Base-by-base conservation (phyloP, 53 echinoderm and acorn worm genomes). In the Apostichopus leukothele region DNA sequence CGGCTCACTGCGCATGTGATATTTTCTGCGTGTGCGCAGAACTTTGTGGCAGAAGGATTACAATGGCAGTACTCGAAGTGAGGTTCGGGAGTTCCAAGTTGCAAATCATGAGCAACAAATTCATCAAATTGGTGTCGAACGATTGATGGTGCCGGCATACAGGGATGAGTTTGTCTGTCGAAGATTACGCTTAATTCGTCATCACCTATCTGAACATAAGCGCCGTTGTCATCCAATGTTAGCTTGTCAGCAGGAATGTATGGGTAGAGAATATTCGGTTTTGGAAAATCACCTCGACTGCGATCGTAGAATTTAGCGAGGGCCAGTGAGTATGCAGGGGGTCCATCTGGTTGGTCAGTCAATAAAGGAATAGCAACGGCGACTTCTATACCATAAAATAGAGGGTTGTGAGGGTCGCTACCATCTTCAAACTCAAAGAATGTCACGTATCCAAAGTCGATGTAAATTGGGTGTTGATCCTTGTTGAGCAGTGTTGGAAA, bases 211-310 rank as follows among this genome's bases (percentile, higher is more conserved):
- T 3, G 55, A 5, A 75, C 20, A 5, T 16, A 75, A 39, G 39
- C 23, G 10, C 39, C 75, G 18, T 10, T 23, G 21, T 84, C 60
- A 84, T 63, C 84, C 60, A 83, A 3, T 7, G 55, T 53, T 53
- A 83, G 7, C 55, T 83, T n/a, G 53, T 83, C 83, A 3, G 55
- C 84, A 26, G 84, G 84, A 19, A 84, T 13, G 66, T 84, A 84
- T 6, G 84, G 84, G 25, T 57, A 84, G n/a, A 60, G 53, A 8
- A 63, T 63, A 19, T 63, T 84, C 9, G 84, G 60, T 63, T 59
- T 84, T 6, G 84, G 84, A 14, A 84, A 57, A 8, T 84, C 84
- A 0, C 84, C 84, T 57, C 60, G 84, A 54, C 27, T 12, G 9
- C 27, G 11, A 4, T 84, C 84, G 84, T 84, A 84, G 27, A 84